phyloP scores from a whole-genome alignment of 2,113 vertebrate genomes.

The Hiodon tergisus region DNA sequence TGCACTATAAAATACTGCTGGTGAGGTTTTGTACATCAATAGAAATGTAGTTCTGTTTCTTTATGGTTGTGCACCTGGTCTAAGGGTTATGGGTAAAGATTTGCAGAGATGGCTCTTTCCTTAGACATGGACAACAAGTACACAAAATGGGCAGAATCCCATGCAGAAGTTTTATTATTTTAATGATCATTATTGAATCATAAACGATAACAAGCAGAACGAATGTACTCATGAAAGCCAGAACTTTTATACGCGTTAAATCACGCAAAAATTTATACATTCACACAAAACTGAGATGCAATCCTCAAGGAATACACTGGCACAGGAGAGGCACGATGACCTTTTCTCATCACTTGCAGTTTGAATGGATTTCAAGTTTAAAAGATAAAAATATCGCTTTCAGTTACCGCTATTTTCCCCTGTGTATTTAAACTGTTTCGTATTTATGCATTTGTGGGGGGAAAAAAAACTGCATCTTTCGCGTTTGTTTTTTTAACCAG shows the following conservation, averaged over 20 bases:
- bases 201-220: neutral
- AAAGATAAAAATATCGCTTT: neutral
- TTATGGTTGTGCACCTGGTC: neutral
- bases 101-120: neutral
- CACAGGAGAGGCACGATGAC: neutral
- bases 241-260: constrained; percentile 8
- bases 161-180: neutral
- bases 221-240: constrained; percentile 20
- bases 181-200: neutral
- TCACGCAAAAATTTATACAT: neutral
- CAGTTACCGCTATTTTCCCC: neutral
- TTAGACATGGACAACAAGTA: neutral
- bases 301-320: constrained; percentile 5
- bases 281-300: neutral
- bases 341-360: no score
- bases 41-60: neutral
- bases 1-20: constrained; percentile 19
- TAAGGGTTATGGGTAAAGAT: neutral
- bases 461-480: neutral
- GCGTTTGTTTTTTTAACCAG: neutral
- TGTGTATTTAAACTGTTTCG: neutral
- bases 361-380: no score
- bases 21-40: neutral
- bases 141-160: neutral
- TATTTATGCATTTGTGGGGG: no score